phyloP scores from a whole-genome alignment of 1,140 invertebrate species.

The Aradophagus sp. region DNA sequence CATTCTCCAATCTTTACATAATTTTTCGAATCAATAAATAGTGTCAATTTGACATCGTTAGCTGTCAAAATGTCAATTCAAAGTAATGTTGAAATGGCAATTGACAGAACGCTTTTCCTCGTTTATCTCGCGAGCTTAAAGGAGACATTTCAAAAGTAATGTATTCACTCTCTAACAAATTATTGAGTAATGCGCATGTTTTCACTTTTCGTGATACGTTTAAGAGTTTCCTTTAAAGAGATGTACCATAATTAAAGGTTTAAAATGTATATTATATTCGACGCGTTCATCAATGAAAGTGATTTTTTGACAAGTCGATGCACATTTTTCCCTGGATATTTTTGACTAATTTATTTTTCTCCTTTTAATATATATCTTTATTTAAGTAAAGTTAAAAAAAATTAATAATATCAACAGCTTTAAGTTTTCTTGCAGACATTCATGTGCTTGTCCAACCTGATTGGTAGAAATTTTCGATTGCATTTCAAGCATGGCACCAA shows the following conservation, averaged over 20 bases:
- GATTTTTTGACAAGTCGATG: conserved; percentile 24
- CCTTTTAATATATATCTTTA: conserved; percentile 9
- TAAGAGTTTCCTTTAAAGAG: conserved; percentile 59
- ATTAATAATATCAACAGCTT: conserved; percentile 1
- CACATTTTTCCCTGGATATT: conserved; percentile 4
- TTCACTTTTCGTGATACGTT: conserved; percentile 57
- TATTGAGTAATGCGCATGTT: conserved; percentile 59
- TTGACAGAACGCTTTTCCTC: conserved; percentile 35
- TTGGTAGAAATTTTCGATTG: conserved; percentile 36
- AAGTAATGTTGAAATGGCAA: no score
- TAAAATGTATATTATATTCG: conserved; percentile 54
- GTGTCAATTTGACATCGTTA: no score
- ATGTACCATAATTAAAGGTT: conserved; percentile 59
- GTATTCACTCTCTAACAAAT: conserved; percentile 57
- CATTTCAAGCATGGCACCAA: conserved; percentile 47
- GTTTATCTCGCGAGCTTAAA: conserved; percentile 46
- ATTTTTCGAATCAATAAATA: no score
- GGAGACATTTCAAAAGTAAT: conserved; percentile 54
- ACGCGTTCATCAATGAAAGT: conserved; percentile 31
- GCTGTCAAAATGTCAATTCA: no score
- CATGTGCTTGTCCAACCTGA: conserved; percentile 29
- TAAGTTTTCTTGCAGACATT: conserved; percentile 24
- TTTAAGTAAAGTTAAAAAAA: no score
- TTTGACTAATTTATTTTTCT: conserved; percentile 9
- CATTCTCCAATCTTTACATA: no score